Evolutionary conservation across 2,113 vertebrate genomes (phyloP).

Genomic region (Cochlearius cochlearius): DNA sequence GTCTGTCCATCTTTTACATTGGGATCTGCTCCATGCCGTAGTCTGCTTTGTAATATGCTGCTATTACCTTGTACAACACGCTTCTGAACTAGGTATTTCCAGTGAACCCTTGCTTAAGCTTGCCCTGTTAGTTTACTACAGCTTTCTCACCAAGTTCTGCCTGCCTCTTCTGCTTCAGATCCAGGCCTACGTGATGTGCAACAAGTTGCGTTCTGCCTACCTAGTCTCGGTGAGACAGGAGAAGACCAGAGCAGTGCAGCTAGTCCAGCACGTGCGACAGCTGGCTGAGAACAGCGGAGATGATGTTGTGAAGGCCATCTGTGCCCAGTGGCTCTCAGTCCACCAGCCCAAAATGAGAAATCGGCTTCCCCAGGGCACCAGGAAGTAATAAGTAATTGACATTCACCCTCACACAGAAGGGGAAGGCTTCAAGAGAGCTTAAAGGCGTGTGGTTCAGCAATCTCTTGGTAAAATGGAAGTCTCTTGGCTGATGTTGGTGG

Average conservation of each 20-base stretch:
- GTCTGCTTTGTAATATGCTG: neutral
- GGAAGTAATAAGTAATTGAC: slow-evolving; percentile 56
- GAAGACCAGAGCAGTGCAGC: slow-evolving; percentile 75
- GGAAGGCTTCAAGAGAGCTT: neutral
- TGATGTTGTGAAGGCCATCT: slow-evolving; percentile 88
- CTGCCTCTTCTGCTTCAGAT: slow-evolving; percentile 74
- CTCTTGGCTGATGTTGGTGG: neutral
- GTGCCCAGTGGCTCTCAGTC: slow-evolving; percentile 89
- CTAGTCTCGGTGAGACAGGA: slow-evolving; percentile 92
- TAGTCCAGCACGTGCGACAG: slow-evolving; percentile 85
- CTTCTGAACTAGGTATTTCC: neutral
- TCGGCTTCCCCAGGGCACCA: slow-evolving; percentile 44
- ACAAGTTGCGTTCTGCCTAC: slow-evolving; percentile 91
- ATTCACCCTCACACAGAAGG: rapidly evolving
- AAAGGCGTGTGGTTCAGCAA: neutral
- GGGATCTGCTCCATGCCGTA: neutral
- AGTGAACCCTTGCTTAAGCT: neutral
- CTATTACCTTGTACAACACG: rapidly evolving
- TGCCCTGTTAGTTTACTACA: neutral
- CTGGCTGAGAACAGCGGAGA: slow-evolving; percentile 83
- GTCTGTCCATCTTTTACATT: neutral
- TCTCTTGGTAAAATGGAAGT: neutral
- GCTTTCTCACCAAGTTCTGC: neutral
- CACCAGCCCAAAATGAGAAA: slow-evolving; percentile 75
- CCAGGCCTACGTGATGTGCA: slow-evolving; percentile 87